Evolutionary conservation across 2,797 vertebrate genomes (phyloP).

Genomic region (Agapornis canus): DNA sequence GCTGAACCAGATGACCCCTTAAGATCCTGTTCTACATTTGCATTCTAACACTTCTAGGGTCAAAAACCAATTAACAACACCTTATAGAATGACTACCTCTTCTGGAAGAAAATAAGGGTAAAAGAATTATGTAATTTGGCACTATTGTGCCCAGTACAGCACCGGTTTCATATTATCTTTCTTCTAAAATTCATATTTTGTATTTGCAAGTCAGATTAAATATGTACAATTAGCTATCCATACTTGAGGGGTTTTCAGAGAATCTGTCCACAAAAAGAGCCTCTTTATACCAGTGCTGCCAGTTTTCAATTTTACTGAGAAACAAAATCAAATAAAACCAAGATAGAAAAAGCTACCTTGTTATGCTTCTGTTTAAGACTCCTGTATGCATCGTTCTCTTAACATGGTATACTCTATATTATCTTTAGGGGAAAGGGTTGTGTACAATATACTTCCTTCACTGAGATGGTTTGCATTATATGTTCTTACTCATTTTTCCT

Average conservation of each 20-base stretch:
- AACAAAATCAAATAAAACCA: background rate
- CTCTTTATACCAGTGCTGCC: background rate
- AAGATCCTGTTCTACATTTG: background rate
- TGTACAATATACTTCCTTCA: background rate
- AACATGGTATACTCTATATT: background rate
- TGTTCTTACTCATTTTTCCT: background rate
- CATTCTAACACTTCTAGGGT: background rate
- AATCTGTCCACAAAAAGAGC: background rate
- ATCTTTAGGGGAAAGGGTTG: background rate
- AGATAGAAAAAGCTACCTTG: background rate
- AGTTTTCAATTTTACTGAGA: background rate
- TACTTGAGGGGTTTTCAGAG: background rate
- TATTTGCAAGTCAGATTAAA: background rate
- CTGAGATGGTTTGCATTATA: background rate
- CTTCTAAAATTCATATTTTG: background rate
- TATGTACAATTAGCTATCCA: background rate
- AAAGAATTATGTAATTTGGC: background rate
- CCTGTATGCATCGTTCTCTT: background rate
- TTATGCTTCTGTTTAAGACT: background rate
- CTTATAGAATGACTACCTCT: rapidly evolving
- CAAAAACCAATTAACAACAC: background rate
- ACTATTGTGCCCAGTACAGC: background rate
- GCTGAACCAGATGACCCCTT: background rate
- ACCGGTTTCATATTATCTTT: background rate
- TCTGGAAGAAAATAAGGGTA: background rate